Base-by-base conservation (phyloP, 2,113 vertebrate genomes). In the Aptenodytes forsteri region DNA sequence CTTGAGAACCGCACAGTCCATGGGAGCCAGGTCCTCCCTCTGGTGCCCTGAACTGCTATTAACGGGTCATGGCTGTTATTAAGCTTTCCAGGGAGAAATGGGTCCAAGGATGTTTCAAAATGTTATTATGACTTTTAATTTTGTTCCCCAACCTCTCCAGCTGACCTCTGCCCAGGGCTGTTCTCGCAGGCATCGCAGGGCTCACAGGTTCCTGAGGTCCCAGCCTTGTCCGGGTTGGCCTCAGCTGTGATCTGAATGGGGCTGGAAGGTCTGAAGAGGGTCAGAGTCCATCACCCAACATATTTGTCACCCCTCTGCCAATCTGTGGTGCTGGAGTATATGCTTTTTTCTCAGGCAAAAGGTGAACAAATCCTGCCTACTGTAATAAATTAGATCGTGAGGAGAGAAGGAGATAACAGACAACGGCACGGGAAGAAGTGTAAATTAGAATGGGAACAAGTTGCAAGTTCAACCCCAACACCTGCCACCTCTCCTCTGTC, bases 391-490 rank as follows among this genome's bases (percentile, higher is more conserved):
- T 19, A 66, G n/a, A 80, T 19, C 26, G 6, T 1, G 9, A 71
- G 46, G 89, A 73, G 52, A 70, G 58, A 26, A 85, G 71, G 49
- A 56, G 21, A 27, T 13, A 55, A 71, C 40, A 25, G 61, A 25
- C 4, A 7, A 7, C 0, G 6, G 66, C 44, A 72, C 0, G 8
- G 66, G 70, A 70, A 58, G 36, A 65, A 87, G 76, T 0, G 3
- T n/a, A 72, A 34, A 46, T 59, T 10, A 65, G 25, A 21, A 13
- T 0, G 19, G 72, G 86, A 92, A 71, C 0, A 36, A 83, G 71
- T 14, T 55, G 55, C 79, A 52, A 47, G 34, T 47, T 61, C 76
- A n/a, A 25, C 38, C 46, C 52, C 67, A 84, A 44, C 56, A 87
- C 44, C 81, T 84, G 78, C 66, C 67, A 61, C 42, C 52, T 83